These are phyloP conservation scores for Manacus vitellinus DNA, from an alignment of 2,113 vertebrate genomes.

Conservation along the genomic window DNA sequence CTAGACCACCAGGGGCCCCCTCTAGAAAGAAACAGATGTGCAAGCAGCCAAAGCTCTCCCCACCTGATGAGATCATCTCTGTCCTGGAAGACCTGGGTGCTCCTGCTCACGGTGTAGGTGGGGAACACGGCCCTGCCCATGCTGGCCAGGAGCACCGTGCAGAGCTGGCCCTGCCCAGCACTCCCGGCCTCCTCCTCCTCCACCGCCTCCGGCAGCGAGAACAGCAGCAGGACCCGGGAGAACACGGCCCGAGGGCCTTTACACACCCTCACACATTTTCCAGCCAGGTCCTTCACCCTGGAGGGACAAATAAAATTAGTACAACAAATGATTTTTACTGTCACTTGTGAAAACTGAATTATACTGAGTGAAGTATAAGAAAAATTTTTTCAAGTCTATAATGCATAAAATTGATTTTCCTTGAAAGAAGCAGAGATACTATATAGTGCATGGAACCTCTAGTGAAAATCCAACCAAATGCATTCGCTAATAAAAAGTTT, in stretches of 20 bases:
- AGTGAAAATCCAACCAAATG: background rate
- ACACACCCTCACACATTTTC: slow-evolving; percentile 81
- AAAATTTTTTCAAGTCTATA: background rate
- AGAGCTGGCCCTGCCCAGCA: slow-evolving; percentile 88
- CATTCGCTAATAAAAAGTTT: background rate
- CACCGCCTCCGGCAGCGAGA: slow-evolving; percentile 82
- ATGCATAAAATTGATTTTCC: background rate
- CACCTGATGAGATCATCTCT: slow-evolving; percentile 92
- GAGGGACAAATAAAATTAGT: background rate
- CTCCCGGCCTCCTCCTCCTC: slow-evolving; percentile 79
- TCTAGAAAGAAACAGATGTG: background rate
- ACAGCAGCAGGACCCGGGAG: slow-evolving; percentile 87
- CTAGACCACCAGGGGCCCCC: slow-evolving; percentile 76
- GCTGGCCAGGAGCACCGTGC: slow-evolving; percentile 86
- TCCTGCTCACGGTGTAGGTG: slow-evolving; percentile 80
- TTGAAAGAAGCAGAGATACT: background rate
- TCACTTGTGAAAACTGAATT: background rate
- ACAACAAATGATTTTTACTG: background rate
- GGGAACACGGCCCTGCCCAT: slow-evolving; percentile 88
- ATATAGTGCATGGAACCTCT: background rate
- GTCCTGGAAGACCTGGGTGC: slow-evolving; percentile 83
- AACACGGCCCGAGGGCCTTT: slow-evolving; percentile 84
- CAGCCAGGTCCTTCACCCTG: slow-evolving; percentile 86
- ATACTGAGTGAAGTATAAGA: background rate
- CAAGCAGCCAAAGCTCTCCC: background rate